Evolutionary conservation across 2,888 invertebrate genomes (phyloP).

Genomic region (Ganaspis brasiliensis): DNA sequence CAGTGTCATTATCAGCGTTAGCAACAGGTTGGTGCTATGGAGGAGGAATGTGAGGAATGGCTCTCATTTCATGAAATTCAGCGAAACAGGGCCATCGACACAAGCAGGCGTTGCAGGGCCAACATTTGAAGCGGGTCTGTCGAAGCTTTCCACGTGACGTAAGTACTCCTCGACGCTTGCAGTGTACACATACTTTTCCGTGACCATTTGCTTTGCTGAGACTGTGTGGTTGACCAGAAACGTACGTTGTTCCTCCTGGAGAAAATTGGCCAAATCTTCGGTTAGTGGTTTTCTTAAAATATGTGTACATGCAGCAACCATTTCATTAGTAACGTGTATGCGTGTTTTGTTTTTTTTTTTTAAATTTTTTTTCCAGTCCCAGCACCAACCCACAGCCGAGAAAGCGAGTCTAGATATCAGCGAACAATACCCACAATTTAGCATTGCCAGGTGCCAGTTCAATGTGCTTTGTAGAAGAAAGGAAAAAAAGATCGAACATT

Average conservation of each 20-base stretch:
- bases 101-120: slow-evolving; percentile 80
- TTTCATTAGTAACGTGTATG: slow-evolving; percentile 72
- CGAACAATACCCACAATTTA: slow-evolving; percentile 77
- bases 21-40: slow-evolving; percentile 78
- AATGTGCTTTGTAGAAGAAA: slow-evolving; percentile 66
- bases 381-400: slow-evolving; percentile 79
- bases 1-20: slow-evolving; percentile 14
- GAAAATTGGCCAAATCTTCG: slow-evolving; percentile 78
- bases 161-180: slow-evolving; percentile 79
- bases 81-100: slow-evolving; percentile 80
- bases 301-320: slow-evolving; percentile 79
- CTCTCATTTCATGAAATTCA: slow-evolving; percentile 79
- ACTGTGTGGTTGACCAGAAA: slow-evolving; percentile 80
- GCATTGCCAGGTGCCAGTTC: slow-evolving; percentile 78
- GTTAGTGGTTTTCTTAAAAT: slow-evolving; percentile 72
- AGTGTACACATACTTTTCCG: slow-evolving; percentile 81
- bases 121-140: slow-evolving; percentile 81
- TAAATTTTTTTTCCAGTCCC: slow-evolving; percentile 71
- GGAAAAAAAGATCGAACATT: slow-evolving; percentile 4
- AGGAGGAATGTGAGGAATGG: slow-evolving; percentile 79
- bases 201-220: slow-evolving; percentile 81
- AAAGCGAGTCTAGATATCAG: slow-evolving; percentile 76
- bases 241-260: slow-evolving; percentile 80
- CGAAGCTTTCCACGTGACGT: slow-evolving; percentile 80
- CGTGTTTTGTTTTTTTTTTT: slow-evolving; percentile 53